Conservation (phyloP, 1,140 invertebrate genomes). For the Saxidomus purpurata region DNA sequence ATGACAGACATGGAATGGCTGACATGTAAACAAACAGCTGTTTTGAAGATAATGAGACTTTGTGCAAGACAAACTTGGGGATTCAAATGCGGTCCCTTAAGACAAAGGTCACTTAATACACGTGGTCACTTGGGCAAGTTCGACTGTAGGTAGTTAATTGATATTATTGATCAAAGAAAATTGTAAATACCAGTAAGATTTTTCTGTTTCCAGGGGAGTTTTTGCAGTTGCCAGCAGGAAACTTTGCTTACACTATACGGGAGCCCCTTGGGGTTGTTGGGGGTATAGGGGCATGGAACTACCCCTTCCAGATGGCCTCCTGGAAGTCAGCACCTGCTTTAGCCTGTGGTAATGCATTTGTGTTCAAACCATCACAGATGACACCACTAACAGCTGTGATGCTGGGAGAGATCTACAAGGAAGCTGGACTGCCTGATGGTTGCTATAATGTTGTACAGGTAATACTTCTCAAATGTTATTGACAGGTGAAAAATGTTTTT, state of each 20-base stretch:
- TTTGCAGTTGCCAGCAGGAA: conserved; percentile 82
- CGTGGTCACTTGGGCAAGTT: too few relatives aligned
- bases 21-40: too few relatives aligned
- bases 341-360: conserved; percentile 88
- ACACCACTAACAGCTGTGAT: conserved; percentile 88
- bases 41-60: too few relatives aligned
- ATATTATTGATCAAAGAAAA: too few relatives aligned
- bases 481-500: too few relatives aligned
- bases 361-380: conserved; percentile 88
- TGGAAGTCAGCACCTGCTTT: conserved; percentile 88
- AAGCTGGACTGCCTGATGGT: conserved; percentile 88
- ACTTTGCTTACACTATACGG: conserved; percentile 86
- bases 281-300: conserved; percentile 89
- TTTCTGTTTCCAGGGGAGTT: conserved; percentile 82
- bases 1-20: too few relatives aligned
- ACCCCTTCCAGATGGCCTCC: conserved; percentile 88
- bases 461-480: too few relatives aligned
- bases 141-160: too few relatives aligned
- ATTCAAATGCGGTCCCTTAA: too few relatives aligned
- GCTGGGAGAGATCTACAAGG: conserved; percentile 87
- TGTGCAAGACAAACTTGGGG: too few relatives aligned
- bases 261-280: conserved; percentile 88
- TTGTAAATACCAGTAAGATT: background rate
- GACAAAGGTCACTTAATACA: too few relatives aligned
- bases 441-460: conserved; percentile 89